Evolutionary conservation across 2,888 invertebrate species (phyloP), one percentile per base, ranked within the genome.

Genomic region (Psococerastis gibbosa): DNA sequence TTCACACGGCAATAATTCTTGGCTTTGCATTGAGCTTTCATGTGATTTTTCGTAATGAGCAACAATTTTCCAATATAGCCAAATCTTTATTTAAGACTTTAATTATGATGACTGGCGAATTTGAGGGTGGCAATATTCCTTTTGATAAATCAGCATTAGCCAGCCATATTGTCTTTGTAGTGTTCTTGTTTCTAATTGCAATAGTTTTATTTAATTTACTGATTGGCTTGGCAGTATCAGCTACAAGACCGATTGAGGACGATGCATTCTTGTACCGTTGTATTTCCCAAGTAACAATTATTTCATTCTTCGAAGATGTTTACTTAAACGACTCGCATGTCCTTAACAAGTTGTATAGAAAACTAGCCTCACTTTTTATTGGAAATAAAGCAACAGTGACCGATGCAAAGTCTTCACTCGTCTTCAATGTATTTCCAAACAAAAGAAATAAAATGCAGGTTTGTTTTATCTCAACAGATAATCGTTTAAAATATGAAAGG

Each of bases 21-120:
- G 84, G 85, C 0, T 87, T 87, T 57, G 80, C 79, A 2, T 61
- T 85, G 46, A 78, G 83, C 51, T 87, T 87, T 54, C 82, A 77
- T 55, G 76, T 80, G 15, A 62, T 87, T 20, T 83, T 85, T 55
- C 70, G 72, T 45, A 67, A 70, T 52, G 72, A 75, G 51, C 71
- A 75, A 43, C 53, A 54, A 44, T 74, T 74, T 50, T 84, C 84
- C 52, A 65, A 68, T 2, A 71, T 75, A 58, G 78, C 80, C 1
- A 67, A 71, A 47, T 78, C 84, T 0, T 55, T 84, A 31, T 81
- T 85, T 51, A 85, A 84, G 61, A 84, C 84, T 0, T 74, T 84
- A 18, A 78, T 84, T 1, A 85, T 85, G 85, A 65, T 84, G 50
- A 84, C 84, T 0, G 85, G 85, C 9, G 85, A 85, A 60, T 83